Conservation (phyloP, 2,888 invertebrate species). For the Catocala sponsa region DNA sequence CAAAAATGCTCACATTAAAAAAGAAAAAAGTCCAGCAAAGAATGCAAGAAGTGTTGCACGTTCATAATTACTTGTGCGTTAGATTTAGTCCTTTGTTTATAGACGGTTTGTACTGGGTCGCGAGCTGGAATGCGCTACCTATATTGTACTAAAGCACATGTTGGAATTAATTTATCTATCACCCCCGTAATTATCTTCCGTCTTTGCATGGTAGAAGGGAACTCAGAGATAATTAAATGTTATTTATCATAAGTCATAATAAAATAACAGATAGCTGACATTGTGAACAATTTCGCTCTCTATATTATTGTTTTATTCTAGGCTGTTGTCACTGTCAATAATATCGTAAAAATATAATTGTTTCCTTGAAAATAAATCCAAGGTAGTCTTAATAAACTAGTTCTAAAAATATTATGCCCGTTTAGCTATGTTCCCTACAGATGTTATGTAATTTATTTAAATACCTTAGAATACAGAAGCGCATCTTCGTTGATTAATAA, state of each 20-base stretch:
- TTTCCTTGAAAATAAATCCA: too few relatives aligned
- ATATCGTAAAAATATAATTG: slow-evolving; percentile 19
- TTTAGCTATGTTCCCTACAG: too few relatives aligned
- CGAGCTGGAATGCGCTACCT: slow-evolving; percentile 63
- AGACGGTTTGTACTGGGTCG: slow-evolving; percentile 44
- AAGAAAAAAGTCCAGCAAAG: slow-evolving; percentile 71
- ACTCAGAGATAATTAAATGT: slow-evolving; percentile 42
- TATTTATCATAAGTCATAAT: slow-evolving; percentile 45
- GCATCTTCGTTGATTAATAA: slow-evolving; percentile 47
- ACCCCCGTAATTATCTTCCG: slow-evolving; percentile 52
- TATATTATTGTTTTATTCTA: slow-evolving; percentile 8
- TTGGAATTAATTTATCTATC: slow-evolving; percentile 58
- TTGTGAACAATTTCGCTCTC: slow-evolving; percentile 6
- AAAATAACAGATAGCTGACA: slow-evolving; percentile 32
- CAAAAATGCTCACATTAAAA: slow-evolving; percentile 80
- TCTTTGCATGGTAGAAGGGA: slow-evolving; percentile 32
- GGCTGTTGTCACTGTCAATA: slow-evolving; percentile 25
- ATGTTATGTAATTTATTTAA: too few relatives aligned
- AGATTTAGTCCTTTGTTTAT: slow-evolving; percentile 60
- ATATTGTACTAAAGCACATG: slow-evolving; percentile 55
- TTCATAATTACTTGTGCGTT: slow-evolving; percentile 64
- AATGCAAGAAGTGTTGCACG: slow-evolving; percentile 72
- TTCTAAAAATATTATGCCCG: too few relatives aligned
- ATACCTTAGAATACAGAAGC: slow-evolving; percentile 49
- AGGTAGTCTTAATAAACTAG: too few relatives aligned